Evolutionary conservation across 2,113 vertebrate genomes (phyloP).

Genomic region (Cephalopterus ornatus): DNA sequence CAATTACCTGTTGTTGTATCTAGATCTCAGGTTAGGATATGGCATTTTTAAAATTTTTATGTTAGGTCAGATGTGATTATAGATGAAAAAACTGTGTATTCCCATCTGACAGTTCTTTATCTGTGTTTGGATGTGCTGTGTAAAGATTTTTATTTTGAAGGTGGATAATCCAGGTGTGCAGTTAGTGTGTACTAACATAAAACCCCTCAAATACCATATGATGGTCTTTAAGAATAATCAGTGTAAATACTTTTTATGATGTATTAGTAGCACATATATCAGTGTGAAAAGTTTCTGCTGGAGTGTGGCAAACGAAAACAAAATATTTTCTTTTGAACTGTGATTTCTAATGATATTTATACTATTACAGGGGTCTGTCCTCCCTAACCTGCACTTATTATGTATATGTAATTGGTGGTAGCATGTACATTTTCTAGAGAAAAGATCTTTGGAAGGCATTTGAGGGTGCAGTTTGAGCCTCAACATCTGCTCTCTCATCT

Average conservation of each 20-base stretch:
- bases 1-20: background rate
- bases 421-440: background rate
- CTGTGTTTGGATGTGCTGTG: background rate
- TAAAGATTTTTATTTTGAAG: background rate
- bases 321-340: background rate
- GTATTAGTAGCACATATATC: background rate
- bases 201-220: background rate
- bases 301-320: background rate
- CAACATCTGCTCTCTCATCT: background rate
- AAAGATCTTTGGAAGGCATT: background rate
- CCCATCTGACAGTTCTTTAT: background rate
- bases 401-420: background rate
- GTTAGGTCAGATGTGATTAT: background rate
- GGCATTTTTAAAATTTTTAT: background rate
- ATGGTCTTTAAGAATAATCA: background rate
- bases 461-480: background rate
- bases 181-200: background rate
- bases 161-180: background rate
- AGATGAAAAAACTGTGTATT: background rate
- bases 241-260: background rate
- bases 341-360: background rate
- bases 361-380: background rate
- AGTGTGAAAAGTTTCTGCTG: background rate
- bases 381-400: background rate
- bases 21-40: background rate